Percentiles rank a stretch among this genome's conserved stretches.
Evolutionary conservation across 2,888 invertebrate species (phyloP).

Genomic region (Oxytorus armatus): DNA sequence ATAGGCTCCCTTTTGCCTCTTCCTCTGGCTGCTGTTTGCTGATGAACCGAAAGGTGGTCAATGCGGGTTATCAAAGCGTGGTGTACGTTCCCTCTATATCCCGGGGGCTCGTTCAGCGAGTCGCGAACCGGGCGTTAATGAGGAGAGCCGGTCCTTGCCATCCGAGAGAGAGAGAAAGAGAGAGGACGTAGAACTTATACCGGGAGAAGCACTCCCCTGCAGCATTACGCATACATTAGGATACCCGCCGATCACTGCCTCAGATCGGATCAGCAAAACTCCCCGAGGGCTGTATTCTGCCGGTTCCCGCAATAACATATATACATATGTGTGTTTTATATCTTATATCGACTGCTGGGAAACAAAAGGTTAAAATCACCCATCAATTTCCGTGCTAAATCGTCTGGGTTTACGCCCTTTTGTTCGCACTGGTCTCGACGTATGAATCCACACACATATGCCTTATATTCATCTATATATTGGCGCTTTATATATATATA

Average conservation of each 20-base stretch:
- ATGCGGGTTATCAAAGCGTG: conserved; percentile 44
- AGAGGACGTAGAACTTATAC: conserved; percentile 30
- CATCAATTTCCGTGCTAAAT: neutral
- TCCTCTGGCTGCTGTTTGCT: conserved; percentile 5
- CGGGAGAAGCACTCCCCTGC: conserved; percentile 50
- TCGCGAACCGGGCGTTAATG: conserved; percentile 81
- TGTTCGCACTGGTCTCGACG: neutral
- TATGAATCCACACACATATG: too few relatives aligned
- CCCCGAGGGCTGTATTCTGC: conserved; percentile 55
- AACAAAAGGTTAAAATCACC: neutral
- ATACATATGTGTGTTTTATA: neutral
- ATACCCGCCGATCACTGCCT: conserved; percentile 79
- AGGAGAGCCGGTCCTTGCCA: conserved; percentile 75
- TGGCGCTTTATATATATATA: conserved; percentile 46
- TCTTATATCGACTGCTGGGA: conserved; percentile 3
- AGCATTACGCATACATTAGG: conserved; percentile 83
- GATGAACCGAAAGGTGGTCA: conserved; percentile 28
- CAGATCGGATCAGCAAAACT: conserved; percentile 78
- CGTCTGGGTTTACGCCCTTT: neutral
- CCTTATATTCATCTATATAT: conserved; percentile 10
- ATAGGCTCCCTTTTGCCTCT: conserved; percentile 29
- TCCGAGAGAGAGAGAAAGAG: conserved; percentile 4
- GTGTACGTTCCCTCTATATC: conserved; percentile 24
- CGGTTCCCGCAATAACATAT: conserved; percentile 24
- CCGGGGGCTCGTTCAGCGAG: conserved; percentile 42